Percentiles rank a stretch among this genome's conserved stretches.
These are phyloP conservation scores for Guaruba guarouba DNA, from an alignment of 2,113 vertebrate species.

Conservation along the genomic window DNA sequence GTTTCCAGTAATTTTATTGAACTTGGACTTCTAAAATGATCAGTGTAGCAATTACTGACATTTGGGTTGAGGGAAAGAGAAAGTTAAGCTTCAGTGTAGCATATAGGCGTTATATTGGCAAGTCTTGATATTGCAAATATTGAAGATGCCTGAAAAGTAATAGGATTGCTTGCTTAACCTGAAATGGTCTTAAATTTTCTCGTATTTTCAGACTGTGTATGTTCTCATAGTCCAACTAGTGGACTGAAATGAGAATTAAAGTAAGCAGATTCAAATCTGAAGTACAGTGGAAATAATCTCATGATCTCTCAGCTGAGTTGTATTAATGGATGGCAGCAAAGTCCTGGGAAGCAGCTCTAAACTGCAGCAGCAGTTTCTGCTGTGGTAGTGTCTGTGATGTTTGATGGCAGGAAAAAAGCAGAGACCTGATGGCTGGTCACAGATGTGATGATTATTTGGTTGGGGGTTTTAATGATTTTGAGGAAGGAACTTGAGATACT, in stretches of 20 bases:
- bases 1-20: not conserved
- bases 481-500: not conserved
- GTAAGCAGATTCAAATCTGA: not conserved
- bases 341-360: not conserved
- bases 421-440: not conserved
- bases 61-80: not conserved
- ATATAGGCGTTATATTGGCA: not conserved
- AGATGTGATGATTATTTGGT: too few species aligned
- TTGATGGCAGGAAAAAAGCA: not conserved
- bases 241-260: not conserved
- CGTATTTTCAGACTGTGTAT: fast-evolving
- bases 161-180: not conserved
- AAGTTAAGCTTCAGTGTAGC: not conserved
- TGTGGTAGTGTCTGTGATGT: not conserved
- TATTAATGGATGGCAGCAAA: not conserved
- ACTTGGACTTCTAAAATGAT: not conserved
- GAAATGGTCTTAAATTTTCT: not conserved
- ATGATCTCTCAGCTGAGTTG: slow-evolving; percentile 48
- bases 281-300: not conserved
- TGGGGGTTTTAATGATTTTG: not conserved
- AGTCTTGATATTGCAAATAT: fast-evolving
- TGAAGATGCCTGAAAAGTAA: not conserved
- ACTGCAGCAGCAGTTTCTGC: fast-evolving
- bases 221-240: fast-evolving
- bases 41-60: fast-evolving